Percentiles rank a stretch among this genome's conserved stretches.
Evolutionary conservation across 2,113 vertebrate species (phyloP).

Genomic region (Syngnathoides biaculeatus): DNA sequence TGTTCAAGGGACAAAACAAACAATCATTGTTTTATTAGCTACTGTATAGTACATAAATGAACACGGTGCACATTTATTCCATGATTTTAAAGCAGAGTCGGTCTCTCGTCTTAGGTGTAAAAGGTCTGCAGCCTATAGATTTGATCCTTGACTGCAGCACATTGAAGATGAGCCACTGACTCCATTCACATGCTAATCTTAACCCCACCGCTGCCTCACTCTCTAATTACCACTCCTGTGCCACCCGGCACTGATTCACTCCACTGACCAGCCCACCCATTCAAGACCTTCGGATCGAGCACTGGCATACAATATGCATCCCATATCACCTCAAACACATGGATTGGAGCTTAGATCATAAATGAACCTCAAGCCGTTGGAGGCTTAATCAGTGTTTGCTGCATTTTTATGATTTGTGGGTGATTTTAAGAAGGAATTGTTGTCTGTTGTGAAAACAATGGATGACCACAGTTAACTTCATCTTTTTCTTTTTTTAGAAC

Average conservation of each 20-base stretch:
- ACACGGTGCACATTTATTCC: conserved; percentile 21
- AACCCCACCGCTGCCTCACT: conserved; percentile 16
- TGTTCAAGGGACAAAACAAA: conserved; percentile 12
- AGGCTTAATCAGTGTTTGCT: neutral
- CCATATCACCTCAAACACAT: neutral
- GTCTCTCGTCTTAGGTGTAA: conserved; percentile 23
- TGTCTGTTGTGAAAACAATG: neutral
- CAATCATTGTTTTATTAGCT: conserved; percentile 16
- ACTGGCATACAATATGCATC: conserved; percentile 7
- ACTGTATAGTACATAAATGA: conserved; percentile 11
- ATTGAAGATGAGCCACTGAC: conserved; percentile 35
- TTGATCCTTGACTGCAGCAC: conserved; percentile 13
- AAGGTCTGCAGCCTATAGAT: conserved; percentile 15
- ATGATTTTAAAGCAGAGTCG: conserved; percentile 17
- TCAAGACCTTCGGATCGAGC: conserved; percentile 11
- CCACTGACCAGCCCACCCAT: conserved; percentile 41
- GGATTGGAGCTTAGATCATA: conserved; percentile 1
- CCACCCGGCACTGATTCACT: conserved; percentile 36
- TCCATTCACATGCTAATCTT: conserved; percentile 61
- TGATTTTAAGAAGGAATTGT: neutral
- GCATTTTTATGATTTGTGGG: neutral
- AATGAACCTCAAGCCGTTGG: neutral
- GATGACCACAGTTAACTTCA: neutral
- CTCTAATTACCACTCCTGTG: conserved; percentile 41
- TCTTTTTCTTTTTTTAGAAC: no score